Evolutionary conservation across 2,113 vertebrate genomes (phyloP), one percentile per base, ranked within the genome.

Genomic region (Notarius quadriscutis): DNA sequence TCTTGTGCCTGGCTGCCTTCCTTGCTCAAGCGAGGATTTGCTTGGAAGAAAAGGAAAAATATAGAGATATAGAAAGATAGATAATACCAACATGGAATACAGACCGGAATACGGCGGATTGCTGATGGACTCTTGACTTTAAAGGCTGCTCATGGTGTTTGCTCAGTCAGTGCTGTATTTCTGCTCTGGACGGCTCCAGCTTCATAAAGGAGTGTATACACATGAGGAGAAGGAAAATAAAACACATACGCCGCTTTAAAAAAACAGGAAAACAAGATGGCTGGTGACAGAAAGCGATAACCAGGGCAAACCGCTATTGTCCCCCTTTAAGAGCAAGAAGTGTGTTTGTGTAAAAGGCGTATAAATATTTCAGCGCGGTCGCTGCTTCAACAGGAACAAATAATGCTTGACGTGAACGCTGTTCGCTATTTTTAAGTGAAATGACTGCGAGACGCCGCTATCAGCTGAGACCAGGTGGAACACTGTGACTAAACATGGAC

Each of bases 181-280:
- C 25, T 75, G 58, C 74, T 77, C 87, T 83, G 62, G 74, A 87
- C 84, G 7, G 86, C 27, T 51, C 11, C 27, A 48, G 57, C 75
- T 81, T 71, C 75, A 65, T 87, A 89, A 82, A 93, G 91, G 91
- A 84, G 92, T 91, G 91, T n/a, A 89, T 89, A 88, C 90, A 92
- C 34, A 71, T n/a, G 41, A 53, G 91, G 91, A 94, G 91, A 94
- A 92, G 93, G 89, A 87, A 62, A 87, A 93, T 88, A 92, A 53
- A 93, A 93, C 93, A 94, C 91, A 94, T 93, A 89, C 87, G 92
- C 91, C 85, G 89, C 86, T 90, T 91, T 89, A 89, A 89, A 22
- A 84, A 89, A 41, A 6, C 18, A 91, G 88, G 17, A 67, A 81
- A 69, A 79, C 74, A 86, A 83, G 69, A 58, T 85, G 88, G 86